Base-by-base conservation (phyloP, 2,888 invertebrate genomes). In the Euplagia quadripunctaria region DNA sequence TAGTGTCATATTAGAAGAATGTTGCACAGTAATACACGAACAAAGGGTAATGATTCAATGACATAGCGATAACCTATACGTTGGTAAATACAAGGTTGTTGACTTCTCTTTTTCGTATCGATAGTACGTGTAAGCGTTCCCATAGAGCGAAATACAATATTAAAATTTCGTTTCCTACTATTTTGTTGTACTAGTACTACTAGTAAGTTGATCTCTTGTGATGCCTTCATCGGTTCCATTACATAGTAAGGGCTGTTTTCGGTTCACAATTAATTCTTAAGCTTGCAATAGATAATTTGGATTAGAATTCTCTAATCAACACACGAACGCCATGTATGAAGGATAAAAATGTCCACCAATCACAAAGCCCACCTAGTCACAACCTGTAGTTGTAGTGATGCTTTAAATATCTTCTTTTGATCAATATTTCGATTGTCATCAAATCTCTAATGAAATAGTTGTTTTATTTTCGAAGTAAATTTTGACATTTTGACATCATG, bases 1-100 rank as follows among this genome's bases (percentile, higher is more conserved):
- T 7, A 73, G 81, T 82, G 73, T 82, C 79, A 75, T 71, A 69
- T 82, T 80, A 61, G 55, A 72, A 70, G 73, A 76, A 79, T 77
- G 76, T 71, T 64, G 16, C 68, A 68, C 20, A 9, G 46, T 65
- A 46, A 68, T 73, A 70, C 58, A 70, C 64, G 69, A 74, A 82
- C 81, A 82, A 82, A 76, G 77, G 74, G 42, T 82, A 71, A 78
- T 80, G 74, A 68, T 79, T 76, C 70, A 69, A 46, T 61, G 70
- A 68, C 67, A 73, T 71, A 61, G 71, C 61, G 71, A 55, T 68
- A 58, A 64, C 72, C 68, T 31, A 42, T 67, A 74, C 69, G 72
- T 71, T 67, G 67, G 68, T 67, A 73, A 75, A 77, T 75, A 78
- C 43, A 52, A 74, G 70, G 78, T 79, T 68, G 68, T 65, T 78